Conservation (phyloP, 1,140 invertebrate genomes). For the Callitettix versicolor region DNA sequence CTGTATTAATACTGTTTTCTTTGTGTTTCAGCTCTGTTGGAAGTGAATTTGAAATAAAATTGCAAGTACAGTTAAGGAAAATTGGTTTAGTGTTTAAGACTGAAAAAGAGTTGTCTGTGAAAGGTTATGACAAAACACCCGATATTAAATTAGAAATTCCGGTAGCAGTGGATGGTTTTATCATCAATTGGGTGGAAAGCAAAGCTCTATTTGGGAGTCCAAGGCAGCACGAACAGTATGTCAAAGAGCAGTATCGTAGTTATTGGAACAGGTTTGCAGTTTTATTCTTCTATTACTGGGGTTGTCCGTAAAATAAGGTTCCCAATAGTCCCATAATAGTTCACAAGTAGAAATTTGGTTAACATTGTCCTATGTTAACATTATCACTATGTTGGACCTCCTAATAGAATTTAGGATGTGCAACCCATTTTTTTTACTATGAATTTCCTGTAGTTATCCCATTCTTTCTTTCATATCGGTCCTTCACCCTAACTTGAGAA, state of each 20-base stretch:
- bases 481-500: too few relatives aligned
- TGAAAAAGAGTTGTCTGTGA: constrained; percentile 65
- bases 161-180: constrained; percentile 70
- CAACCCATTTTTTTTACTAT: too few relatives aligned
- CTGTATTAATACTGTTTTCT: too few relatives aligned
- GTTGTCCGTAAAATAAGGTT: too few relatives aligned
- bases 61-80: constrained; percentile 46
- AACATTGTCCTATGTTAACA: not conserved
- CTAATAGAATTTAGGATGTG: too few relatives aligned
- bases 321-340: constrained; percentile 2
- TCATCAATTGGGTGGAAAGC: constrained; percentile 94
- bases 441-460: too few relatives aligned
- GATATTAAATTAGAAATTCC: constrained; percentile 86
- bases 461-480: too few relatives aligned
- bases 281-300: not conserved
- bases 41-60: constrained; percentile 59
- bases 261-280: constrained; percentile 74
- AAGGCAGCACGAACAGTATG: constrained; percentile 69
- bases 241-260: constrained; percentile 75
- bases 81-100: constrained; percentile 59
- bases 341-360: constrained; percentile 1
- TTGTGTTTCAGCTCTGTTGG: constrained; percentile 41
- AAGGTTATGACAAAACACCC: constrained; percentile 91
- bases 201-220: constrained; percentile 87
- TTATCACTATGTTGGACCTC: too few relatives aligned